phyloP scores from a whole-genome alignment of 2,797 vertebrate genomes.

The Channallabes apus region DNA sequence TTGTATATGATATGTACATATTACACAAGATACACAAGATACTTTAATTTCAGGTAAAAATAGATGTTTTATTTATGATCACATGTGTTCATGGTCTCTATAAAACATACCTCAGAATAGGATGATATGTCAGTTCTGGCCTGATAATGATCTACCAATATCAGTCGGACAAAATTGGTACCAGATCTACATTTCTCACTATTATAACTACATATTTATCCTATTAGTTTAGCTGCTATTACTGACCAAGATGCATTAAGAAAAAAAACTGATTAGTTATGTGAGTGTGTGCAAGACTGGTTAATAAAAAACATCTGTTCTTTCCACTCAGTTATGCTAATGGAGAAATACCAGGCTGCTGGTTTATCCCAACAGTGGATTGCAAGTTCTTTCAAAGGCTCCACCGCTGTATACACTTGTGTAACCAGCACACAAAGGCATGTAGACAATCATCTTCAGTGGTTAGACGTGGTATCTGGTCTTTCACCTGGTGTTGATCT shows the following conservation, averaged over 20 bases:
- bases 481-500: slow-evolving; percentile 65
- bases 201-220: neutral
- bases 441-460: slow-evolving; percentile 86
- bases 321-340: slow-evolving; percentile 74
- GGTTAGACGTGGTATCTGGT: slow-evolving; percentile 82
- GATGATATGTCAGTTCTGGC: neutral
- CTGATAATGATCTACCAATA: neutral
- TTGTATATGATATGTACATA: neutral
- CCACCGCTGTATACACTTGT: slow-evolving; percentile 81
- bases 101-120: neutral
- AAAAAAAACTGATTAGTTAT: neutral
- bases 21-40: no score
- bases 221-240: neutral
- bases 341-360: slow-evolving; percentile 82
- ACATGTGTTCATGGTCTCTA: neutral
- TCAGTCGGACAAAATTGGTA: neutral
- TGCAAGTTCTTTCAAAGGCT: slow-evolving; percentile 95
- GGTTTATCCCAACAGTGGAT: slow-evolving; percentile 87
- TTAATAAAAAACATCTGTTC: slow-evolving; percentile 26
- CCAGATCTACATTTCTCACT: neutral
- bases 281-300: neutral
- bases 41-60: neutral
- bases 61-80: neutral
- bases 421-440: slow-evolving; percentile 85
- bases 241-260: neutral